Conservation (phyloP, 37 sponge, comb jelly and placozoan species). For the Cladorhizidae sp. region DNA sequence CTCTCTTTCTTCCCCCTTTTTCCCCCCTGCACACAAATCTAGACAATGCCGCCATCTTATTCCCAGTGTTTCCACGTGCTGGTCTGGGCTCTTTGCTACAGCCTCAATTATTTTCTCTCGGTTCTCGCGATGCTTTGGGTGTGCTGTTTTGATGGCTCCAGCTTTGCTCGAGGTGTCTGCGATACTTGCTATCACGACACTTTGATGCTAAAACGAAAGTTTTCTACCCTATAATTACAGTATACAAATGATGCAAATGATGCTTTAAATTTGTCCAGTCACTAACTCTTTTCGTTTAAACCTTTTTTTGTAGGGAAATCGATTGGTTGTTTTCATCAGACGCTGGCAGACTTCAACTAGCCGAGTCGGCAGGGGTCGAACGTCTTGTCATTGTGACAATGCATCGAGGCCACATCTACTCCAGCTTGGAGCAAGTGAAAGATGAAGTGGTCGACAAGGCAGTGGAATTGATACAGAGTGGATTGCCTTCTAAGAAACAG, state of each 20-base stretch:
- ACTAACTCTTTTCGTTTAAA: not conserved
- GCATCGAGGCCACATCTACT: conserved; percentile 72
- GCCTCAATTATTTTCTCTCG: too few relatives aligned
- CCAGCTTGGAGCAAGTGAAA: conserved; percentile 65
- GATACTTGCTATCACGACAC: too few relatives aligned
- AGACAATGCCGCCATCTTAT: too few relatives aligned
- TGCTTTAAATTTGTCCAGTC: not conserved
- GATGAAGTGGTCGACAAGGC: conserved; percentile 71
- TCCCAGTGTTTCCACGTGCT: too few relatives aligned
- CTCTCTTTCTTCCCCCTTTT: too few relatives aligned
- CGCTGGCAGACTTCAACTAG: conserved; percentile 59
- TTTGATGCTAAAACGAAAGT: not conserved
- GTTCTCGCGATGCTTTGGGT: too few relatives aligned
- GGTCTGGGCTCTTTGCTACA: too few relatives aligned
- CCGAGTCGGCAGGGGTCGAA: conserved; percentile 71
- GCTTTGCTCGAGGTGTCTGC: too few relatives aligned
- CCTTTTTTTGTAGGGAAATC: conserved; percentile 50
- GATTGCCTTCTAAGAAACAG: conserved; percentile 35
- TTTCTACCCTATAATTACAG: too few relatives aligned
- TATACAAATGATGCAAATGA: not conserved
- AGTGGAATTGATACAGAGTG: conserved; percentile 49
- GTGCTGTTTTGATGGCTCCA: too few relatives aligned
- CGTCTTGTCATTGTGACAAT: conserved; percentile 76
- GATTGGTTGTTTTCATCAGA: conserved; percentile 80
- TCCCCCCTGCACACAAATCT: too few relatives aligned